Conservation (phyloP, 2,113 vertebrate species). For the Patagioenas fasciata region DNA sequence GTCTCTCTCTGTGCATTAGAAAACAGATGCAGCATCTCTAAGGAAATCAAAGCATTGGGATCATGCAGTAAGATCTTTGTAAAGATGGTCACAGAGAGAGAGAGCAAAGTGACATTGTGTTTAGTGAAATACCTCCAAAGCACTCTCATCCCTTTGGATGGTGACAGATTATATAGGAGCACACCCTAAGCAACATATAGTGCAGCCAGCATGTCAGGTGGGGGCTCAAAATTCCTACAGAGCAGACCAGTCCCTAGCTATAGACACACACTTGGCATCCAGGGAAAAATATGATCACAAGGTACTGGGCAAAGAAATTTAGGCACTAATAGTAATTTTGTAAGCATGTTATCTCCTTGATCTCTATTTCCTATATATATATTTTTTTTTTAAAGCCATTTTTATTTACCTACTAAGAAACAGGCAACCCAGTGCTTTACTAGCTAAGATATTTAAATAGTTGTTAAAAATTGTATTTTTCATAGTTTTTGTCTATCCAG, state of each 20-base stretch:
- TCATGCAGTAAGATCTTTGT: neutral
- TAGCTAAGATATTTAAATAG: neutral
- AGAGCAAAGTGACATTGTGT: neutral
- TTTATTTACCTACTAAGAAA: neutral
- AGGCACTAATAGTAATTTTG: neutral
- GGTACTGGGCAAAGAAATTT: neutral
- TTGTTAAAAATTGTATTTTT: neutral
- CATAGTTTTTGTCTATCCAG: neutral
- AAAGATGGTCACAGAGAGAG: neutral
- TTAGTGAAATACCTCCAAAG: neutral
- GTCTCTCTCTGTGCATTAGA: neutral
- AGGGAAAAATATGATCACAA: neutral
- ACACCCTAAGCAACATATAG: neutral
- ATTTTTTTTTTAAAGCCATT: neutral
- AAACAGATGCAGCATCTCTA: neutral
- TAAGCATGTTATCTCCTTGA: neutral
- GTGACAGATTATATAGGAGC: neutral
- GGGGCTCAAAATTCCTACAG: neutral
- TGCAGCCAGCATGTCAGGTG: neutral
- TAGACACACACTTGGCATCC: neutral
- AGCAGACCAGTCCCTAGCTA: neutral
- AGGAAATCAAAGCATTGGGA: neutral
- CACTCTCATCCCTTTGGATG: neutral
- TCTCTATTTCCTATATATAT: neutral
- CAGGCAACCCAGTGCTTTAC: neutral